A percentile compares a stretch with the other conserved stretches of the same genome.
These are phyloP conservation scores for Periophthalmus modestus DNA, from an alignment of 2,113 vertebrate genomes.

Conservation along the genomic window DNA sequence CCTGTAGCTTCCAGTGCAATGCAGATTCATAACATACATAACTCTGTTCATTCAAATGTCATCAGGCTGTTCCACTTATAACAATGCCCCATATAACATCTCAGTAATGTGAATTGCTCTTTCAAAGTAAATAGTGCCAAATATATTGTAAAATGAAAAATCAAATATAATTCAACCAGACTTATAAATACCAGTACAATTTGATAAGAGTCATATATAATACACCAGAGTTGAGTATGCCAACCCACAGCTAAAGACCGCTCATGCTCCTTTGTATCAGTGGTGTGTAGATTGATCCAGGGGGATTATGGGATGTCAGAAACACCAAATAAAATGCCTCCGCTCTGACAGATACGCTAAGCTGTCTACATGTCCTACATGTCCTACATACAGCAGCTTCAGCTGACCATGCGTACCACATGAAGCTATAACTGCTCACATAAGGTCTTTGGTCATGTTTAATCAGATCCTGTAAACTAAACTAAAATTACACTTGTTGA, in stretches of 20 bases:
- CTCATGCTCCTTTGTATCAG: constrained; percentile 30
- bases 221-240: constrained; percentile 10
- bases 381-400: constrained; percentile 33
- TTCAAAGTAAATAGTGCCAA: background rate
- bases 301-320: constrained; percentile 57
- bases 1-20: background rate
- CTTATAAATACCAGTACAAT: background rate
- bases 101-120: background rate
- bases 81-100: background rate
- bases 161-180: background rate
- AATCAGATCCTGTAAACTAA: background rate
- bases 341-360: constrained; percentile 52
- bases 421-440: background rate
- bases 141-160: background rate
- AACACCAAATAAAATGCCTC: constrained; percentile 52
- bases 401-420: constrained; percentile 4
- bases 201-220: background rate
- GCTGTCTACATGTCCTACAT: constrained; percentile 48
- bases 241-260: constrained; percentile 14
- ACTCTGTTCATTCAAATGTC: background rate
- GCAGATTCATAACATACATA: background rate
- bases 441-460: background rate
- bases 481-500: background rate
- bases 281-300: constrained; percentile 41
- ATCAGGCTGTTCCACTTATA: background rate